Evolutionary conservation across 2,113 vertebrate species (phyloP).

Genomic region (Platysteira castanea): DNA sequence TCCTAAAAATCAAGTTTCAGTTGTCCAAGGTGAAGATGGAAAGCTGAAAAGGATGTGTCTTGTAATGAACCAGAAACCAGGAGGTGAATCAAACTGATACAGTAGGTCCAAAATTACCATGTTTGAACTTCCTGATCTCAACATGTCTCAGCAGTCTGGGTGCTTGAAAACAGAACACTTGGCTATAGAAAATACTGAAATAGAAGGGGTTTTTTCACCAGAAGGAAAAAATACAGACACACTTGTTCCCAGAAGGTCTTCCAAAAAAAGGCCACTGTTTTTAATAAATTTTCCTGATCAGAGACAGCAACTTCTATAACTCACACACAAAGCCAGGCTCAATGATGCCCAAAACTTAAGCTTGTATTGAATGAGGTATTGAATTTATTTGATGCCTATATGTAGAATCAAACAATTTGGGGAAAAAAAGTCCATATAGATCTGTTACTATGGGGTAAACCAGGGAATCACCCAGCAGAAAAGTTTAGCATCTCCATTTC

Average conservation of each 20-base stretch:
- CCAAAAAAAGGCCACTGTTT: not conserved
- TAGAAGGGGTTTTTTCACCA: not conserved
- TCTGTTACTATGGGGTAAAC: not conserved
- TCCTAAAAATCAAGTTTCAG: not conserved
- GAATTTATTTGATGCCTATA: not conserved
- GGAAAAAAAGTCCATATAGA: not conserved
- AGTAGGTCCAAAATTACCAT: not conserved
- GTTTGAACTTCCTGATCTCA: not conserved
- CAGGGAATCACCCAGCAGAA: accelerated
- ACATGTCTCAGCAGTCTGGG: not conserved
- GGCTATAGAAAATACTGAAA: not conserved
- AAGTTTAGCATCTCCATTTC: not conserved
- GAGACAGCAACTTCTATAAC: not conserved
- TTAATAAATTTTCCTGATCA: not conserved
- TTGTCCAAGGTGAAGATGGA: not conserved
- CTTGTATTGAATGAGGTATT: not conserved
- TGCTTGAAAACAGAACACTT: not conserved
- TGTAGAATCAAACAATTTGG: not conserved
- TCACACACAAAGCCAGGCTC: not conserved
- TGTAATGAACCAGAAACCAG: not conserved
- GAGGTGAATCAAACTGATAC: not conserved
- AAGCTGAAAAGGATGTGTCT: not conserved
- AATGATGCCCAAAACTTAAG: accelerated
- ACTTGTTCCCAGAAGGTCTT: not conserved
- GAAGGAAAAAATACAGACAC: not conserved